Evolutionary conservation across 1,140 invertebrate species (phyloP).

Genomic region (Psix sp.): DNA sequence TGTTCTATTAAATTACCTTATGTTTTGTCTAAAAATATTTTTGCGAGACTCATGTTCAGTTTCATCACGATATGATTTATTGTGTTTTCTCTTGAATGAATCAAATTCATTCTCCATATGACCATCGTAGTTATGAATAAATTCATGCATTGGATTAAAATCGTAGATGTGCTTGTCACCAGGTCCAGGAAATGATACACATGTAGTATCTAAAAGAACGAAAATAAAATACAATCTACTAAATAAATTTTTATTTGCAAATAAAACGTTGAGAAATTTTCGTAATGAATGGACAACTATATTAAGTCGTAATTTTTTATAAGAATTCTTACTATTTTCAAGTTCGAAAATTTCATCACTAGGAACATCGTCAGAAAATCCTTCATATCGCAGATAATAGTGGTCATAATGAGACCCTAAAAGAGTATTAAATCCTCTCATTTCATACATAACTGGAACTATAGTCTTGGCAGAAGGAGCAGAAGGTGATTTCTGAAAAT

Average conservation of each 20-base stretch:
- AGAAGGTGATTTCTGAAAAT: constrained; percentile 65
- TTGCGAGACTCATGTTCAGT: constrained; percentile 84
- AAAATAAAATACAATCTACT: neutral
- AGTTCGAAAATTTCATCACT: constrained; percentile 84
- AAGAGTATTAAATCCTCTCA: constrained; percentile 94
- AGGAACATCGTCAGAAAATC: constrained; percentile 83
- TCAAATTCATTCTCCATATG: constrained; percentile 89
- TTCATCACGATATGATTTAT: constrained; percentile 81
- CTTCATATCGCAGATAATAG: constrained; percentile 91
- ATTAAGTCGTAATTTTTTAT: too few relatives aligned
- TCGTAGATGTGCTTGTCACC: constrained; percentile 86
- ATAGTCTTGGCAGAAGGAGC: constrained; percentile 71
- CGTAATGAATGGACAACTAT: too few relatives aligned
- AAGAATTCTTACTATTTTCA: constrained; percentile 76
- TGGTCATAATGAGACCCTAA: constrained; percentile 97
- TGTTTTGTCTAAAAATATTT: constrained; percentile 92
- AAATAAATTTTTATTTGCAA: neutral
- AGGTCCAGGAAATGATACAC: constrained; percentile 91
- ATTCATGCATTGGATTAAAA: constrained; percentile 96
- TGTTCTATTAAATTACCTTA: constrained; percentile 79
- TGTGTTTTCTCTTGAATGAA: constrained; percentile 85
- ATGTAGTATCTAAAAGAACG: constrained; percentile 81
- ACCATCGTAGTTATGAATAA: constrained; percentile 83
- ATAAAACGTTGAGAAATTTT: neutral
- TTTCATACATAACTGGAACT: constrained; percentile 89